These are phyloP conservation scores for Apoda limacodes DNA, from an alignment of 2,888 invertebrate species.

Conservation along the genomic window DNA sequence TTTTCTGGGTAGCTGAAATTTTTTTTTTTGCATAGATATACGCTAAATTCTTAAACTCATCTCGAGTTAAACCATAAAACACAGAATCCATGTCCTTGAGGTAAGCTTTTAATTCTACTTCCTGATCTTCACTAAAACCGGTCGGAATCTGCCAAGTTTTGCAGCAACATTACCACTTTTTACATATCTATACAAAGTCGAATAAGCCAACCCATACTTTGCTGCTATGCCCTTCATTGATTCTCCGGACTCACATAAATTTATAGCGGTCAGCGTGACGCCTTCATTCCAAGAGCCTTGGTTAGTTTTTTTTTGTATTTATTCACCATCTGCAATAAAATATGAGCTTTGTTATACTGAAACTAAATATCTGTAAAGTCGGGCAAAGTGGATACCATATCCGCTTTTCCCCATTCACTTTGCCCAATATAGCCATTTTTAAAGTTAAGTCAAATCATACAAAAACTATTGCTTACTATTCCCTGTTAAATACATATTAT, in stretches of 20 bases:
- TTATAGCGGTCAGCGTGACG: slow-evolving; percentile 17
- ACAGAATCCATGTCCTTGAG: slow-evolving; percentile 20
- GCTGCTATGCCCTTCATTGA: slow-evolving; percentile 14
- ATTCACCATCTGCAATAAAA: slow-evolving; percentile 15
- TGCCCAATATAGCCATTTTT: too few relatives aligned
- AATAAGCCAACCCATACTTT: slow-evolving; percentile 19
- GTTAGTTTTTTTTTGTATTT: slow-evolving; percentile 17
- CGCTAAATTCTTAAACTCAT: slow-evolving; percentile 19
- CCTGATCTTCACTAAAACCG: slow-evolving; percentile 20
- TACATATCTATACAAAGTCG: slow-evolving; percentile 17
- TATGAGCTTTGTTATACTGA: too few relatives aligned
- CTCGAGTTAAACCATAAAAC: slow-evolving; percentile 20
- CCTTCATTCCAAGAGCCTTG: slow-evolving; percentile 15
- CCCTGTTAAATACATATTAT: too few relatives aligned
- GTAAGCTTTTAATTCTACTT: slow-evolving; percentile 17
- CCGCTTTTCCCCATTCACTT: too few relatives aligned
- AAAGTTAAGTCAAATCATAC: too few relatives aligned
- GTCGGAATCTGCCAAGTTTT: slow-evolving; percentile 18
- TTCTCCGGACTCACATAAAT: slow-evolving; percentile 18
- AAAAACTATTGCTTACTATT: too few relatives aligned
- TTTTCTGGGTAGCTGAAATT: slow-evolving; percentile 19
- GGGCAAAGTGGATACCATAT: too few relatives aligned
- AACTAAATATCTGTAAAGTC: too few relatives aligned
- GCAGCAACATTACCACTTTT: slow-evolving; percentile 15
- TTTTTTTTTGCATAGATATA: slow-evolving; percentile 20